Evolutionary conservation across 2,888 invertebrate species (phyloP), one percentile per base, ranked within the genome.

Genomic region (Helicoverpa assulta): DNA sequence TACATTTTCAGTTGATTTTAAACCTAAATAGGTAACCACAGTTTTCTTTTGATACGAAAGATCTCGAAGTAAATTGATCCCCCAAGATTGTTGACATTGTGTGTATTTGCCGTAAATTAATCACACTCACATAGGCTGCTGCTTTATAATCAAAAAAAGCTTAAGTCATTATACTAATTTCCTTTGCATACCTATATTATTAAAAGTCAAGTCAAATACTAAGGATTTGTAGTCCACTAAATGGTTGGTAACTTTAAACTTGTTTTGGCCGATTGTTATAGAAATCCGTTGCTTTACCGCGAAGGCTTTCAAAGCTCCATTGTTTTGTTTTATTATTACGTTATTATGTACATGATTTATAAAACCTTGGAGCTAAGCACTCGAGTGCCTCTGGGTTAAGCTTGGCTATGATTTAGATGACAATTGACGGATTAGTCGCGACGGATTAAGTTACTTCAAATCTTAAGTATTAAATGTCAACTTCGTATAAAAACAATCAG

Each of bases 191-290:
- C n/a, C n/a, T n/a, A 77, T 66, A 75, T 75, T 79, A 70, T 75
- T 66, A 70, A 53, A 56, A 65, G 75, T 66, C 63, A 62, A 70
- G 43, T 70, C 61, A 51, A 14, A 58, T 68, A 62, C 55, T 19
- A 55, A 70, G 33, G 61, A 73, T 72, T 77, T 67, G 78, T 74
- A 58, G 62, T 73, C 71, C 62, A 70, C 75, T 77, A 72, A 82
- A 79, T 70, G 60, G 61, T 55, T 77, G 70, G 85, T 87, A 88
- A 90, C 82, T 81, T 80, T 72, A 86, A 84, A 85, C 84, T 85
- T 88, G 86, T 87, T 89, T 86, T 80, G 83, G 83, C 65, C 81
- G 79, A 86, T 87, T 88, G 87, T 89, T 89, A 79, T 82, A 81
- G 70, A 85, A 85, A 84, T 85, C 73, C 70, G 72, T 81, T 79